Evolutionary conservation across 2,113 vertebrate genomes (phyloP).

Genomic region (Nematolebias whitei): DNA sequence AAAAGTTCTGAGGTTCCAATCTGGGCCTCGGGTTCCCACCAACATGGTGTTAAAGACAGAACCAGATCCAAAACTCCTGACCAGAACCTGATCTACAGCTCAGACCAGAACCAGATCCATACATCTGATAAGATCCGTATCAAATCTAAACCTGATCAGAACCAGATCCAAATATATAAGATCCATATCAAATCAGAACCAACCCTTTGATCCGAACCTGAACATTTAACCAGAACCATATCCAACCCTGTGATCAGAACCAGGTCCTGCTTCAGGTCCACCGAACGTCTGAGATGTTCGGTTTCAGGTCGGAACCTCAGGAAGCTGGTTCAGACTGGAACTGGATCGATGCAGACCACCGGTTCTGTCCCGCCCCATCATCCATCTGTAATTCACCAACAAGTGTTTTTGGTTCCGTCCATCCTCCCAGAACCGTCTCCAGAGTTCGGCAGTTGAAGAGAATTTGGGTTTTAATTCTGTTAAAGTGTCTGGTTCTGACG

Average conservation of each 20-base stretch:
- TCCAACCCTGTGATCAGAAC: slow-evolving; percentile 25
- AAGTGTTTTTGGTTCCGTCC: slow-evolving; percentile 40
- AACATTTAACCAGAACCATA: slow-evolving; percentile 14
- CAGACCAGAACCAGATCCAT: too few relatives aligned
- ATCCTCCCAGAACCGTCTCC: background rate
- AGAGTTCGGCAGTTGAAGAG: slow-evolving; percentile 24
- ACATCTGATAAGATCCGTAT: too few relatives aligned
- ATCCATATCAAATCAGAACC: too few relatives aligned
- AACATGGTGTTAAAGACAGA: too few relatives aligned
- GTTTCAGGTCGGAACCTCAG: slow-evolving; percentile 40
- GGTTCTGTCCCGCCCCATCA: slow-evolving; percentile 44
- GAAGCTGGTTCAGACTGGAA: slow-evolving; percentile 42
- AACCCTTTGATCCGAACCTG: too few relatives aligned
- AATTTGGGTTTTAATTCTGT: slow-evolving; percentile 16
- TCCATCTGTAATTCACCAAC: slow-evolving; percentile 25
- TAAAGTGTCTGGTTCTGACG: slow-evolving; percentile 20
- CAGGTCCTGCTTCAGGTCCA: background rate
- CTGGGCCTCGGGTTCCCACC: too few relatives aligned
- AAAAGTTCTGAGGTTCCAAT: too few relatives aligned
- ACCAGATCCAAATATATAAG: too few relatives aligned
- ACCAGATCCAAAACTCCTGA: too few relatives aligned
- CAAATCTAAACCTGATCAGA: too few relatives aligned
- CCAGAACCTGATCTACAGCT: too few relatives aligned
- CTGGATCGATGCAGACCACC: slow-evolving; percentile 64
- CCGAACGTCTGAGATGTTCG: too few relatives aligned